Evolutionary conservation across 1,140 invertebrate species (phyloP).

Genomic region (Planococcus citri): DNA sequence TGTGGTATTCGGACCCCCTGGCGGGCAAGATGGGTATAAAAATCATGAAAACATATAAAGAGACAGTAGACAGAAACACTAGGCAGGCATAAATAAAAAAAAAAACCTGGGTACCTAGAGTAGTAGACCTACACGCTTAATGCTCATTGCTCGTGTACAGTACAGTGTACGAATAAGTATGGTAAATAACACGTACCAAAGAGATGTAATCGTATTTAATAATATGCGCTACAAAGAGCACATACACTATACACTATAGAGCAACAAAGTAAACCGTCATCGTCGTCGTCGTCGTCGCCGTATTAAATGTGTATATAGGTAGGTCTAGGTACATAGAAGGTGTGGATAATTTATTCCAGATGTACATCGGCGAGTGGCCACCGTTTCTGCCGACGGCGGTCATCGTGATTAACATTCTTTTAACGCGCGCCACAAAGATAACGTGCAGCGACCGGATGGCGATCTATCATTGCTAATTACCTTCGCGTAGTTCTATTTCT

Average conservation of each 20-base stretch:
- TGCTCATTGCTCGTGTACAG: too few relatives aligned
- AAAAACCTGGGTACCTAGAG: too few relatives aligned
- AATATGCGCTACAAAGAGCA: constrained; percentile 3
- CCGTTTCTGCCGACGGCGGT: constrained; percentile 11
- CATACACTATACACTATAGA: too few relatives aligned
- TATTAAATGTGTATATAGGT: not conserved
- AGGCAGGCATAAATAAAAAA: too few relatives aligned
- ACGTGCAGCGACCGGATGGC: constrained; percentile 9
- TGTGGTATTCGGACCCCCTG: too few relatives aligned
- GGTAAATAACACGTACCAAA: not conserved
- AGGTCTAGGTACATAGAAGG: not conserved
- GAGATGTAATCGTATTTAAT: constrained; percentile 12
- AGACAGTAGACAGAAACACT: too few relatives aligned
- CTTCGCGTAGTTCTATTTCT: not conserved
- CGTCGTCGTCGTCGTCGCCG: not conserved
- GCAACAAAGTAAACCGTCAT: constrained; percentile 12
- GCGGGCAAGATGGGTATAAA: too few relatives aligned
- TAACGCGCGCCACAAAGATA: constrained; percentile 15
- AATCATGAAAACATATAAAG: too few relatives aligned
- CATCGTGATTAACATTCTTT: constrained; percentile 20
- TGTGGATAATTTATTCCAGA: constrained; percentile 18
- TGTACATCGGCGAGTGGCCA: constrained; percentile 16
- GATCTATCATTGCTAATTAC: constrained; percentile 19
- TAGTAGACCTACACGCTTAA: too few relatives aligned
- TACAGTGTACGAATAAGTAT: not conserved